Evolutionary conservation across 2,113 vertebrate species (phyloP).

Genomic region (Thinocorus orbignyianus): DNA sequence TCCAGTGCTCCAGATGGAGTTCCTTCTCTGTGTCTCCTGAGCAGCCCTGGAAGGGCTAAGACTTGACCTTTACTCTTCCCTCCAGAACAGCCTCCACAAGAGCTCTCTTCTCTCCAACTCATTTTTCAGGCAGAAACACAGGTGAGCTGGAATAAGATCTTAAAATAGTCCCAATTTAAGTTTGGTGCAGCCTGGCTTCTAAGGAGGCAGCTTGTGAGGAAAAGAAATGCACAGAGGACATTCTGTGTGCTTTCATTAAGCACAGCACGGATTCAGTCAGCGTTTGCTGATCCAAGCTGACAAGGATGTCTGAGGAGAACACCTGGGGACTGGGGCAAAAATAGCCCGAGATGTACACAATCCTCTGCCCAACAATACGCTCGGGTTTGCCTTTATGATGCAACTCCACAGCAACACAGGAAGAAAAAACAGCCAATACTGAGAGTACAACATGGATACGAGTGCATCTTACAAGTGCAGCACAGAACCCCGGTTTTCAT

Average conservation of each 20-base stretch:
- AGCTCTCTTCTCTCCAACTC: background rate
- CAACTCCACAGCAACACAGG: background rate
- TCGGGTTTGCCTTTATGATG: background rate
- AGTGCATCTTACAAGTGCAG: background rate
- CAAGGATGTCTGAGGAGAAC: background rate
- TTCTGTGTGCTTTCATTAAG: background rate
- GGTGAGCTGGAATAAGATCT: background rate
- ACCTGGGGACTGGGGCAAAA: constrained; percentile 1
- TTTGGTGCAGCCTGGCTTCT: background rate
- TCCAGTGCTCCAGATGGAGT: background rate
- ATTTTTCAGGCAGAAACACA: background rate
- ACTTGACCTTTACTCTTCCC: background rate
- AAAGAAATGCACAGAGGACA: background rate
- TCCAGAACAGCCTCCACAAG: background rate
- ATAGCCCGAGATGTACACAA: background rate
- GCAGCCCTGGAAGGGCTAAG: background rate
- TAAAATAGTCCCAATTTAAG: background rate
- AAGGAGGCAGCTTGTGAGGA: background rate
- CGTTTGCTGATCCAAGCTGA: background rate
- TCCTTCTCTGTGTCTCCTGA: background rate
- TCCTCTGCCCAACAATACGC: background rate
- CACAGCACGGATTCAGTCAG: background rate
- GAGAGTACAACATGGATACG: fast-evolving
- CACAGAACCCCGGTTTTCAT: background rate
- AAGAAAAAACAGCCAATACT: background rate